Base-by-base conservation (phyloP, 2,797 vertebrate genomes). In the Acipenser oxyrinchus region DNA sequence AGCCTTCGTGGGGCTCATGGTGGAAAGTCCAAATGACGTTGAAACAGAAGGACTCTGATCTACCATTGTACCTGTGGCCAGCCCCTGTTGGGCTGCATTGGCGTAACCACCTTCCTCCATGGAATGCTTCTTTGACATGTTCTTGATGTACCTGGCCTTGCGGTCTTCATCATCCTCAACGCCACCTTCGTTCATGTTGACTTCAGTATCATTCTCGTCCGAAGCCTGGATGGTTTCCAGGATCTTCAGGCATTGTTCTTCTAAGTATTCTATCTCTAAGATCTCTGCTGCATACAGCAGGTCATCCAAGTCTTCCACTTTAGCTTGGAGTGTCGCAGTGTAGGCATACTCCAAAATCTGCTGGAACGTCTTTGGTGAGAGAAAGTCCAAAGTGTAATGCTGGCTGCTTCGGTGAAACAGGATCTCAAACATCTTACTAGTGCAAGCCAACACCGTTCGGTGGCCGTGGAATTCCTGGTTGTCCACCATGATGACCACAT, bases 351-450 rank as follows among this genome's bases (percentile, higher is more conserved):
- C 96, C 77, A 99, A 85, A 78, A 99, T 98, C 90, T 99, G 96
- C 89, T 98, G 95, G 87, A 99, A 99, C 59, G 96, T 99, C 91
- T 98, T 98, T 73, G 96, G 96, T 64, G 96, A 99, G 75, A 99
- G 92, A 80, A 99, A 99, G 87, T 99, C 96, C 86, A 99, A 87
- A 23, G 96, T 96, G 71, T 98, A 99, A 75, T 95, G 94, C 83
- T 97, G 91, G 79, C 95, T 98, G 85, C 93, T 97, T 74, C 96
- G 94, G 82, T 97, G 94, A 88, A 98, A 99, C 69, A 99, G 84
- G 78, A 99, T 98, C 84, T 99, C 96, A 4, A 99, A 99, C 96
- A 99, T 99, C 78, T 98, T 98, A 86, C 96, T 98, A 76, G 95
- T 95, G 83, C 96, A 98, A 55, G 96, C 97, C 84, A 99, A 86